Percentiles rank a stretch among this genome's conserved stretches.
Evolutionary conservation across 2,888 invertebrate genomes (phyloP).

Genomic region (Ormyrus rosae): DNA sequence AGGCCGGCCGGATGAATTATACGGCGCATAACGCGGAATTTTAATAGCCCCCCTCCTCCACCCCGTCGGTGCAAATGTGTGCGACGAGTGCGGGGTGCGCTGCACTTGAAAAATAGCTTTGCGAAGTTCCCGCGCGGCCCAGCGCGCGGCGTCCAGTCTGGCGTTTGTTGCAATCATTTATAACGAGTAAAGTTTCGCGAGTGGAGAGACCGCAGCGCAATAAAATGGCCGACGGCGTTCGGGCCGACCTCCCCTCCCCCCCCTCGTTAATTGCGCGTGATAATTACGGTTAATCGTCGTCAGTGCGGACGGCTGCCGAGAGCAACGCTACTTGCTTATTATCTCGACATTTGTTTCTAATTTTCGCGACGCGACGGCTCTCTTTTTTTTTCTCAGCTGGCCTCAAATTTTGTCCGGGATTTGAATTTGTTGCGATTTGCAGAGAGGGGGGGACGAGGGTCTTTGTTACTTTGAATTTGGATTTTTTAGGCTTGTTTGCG

Average conservation of each 20-base stretch:
- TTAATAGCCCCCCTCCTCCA: slow-evolving; percentile 9
- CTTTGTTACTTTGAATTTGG: too few relatives aligned
- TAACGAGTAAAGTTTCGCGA: slow-evolving; percentile 69
- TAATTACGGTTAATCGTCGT: slow-evolving; percentile 55
- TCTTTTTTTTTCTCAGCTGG: background rate
- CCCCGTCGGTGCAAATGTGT: too few relatives aligned
- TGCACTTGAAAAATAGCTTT: slow-evolving; percentile 53
- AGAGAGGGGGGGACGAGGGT: too few relatives aligned
- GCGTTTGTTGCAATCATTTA: slow-evolving; percentile 68
- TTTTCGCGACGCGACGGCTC: background rate
- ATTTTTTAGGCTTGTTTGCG: too few relatives aligned
- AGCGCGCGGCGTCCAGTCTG: slow-evolving; percentile 4
- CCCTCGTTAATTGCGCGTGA: slow-evolving; percentile 54
- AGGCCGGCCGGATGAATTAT: slow-evolving; percentile 3
- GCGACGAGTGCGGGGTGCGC: slow-evolving; percentile 15
- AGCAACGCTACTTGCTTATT: slow-evolving; percentile 16
- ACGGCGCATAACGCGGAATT: slow-evolving; percentile 25
- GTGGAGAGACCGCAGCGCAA: slow-evolving; percentile 20
- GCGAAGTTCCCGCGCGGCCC: slow-evolving; percentile 21
- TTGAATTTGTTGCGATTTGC: too few relatives aligned
- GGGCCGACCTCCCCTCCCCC: background rate
- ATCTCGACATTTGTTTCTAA: slow-evolving; percentile 23
- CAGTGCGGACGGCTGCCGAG: background rate
- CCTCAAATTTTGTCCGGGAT: too few relatives aligned
- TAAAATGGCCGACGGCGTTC: slow-evolving; percentile 37